Conservation (phyloP, 2,113 vertebrate genomes). For the Dromas ardeola region DNA sequence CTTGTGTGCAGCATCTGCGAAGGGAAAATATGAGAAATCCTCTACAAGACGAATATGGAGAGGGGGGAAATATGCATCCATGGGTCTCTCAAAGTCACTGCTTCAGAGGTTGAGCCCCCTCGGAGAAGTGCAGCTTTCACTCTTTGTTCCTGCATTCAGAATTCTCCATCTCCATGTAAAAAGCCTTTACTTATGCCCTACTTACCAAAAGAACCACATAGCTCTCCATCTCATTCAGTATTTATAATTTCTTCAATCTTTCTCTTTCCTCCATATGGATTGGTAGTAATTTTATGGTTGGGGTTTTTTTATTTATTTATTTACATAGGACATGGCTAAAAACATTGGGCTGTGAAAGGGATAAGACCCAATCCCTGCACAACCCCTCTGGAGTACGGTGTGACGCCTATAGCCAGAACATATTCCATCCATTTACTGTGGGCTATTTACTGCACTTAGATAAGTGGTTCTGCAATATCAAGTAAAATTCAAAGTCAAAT, state of each 20-base stretch:
- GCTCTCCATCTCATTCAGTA: background rate
- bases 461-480: background rate
- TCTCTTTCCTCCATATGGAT: background rate
- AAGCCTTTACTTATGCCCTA: background rate
- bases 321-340: background rate
- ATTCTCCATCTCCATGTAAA: background rate
- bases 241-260: background rate
- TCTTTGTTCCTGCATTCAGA: background rate
- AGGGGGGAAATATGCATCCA: background rate
- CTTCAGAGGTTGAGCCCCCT: fast-evolving
- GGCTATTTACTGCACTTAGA: background rate
- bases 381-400: background rate
- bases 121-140: background rate
- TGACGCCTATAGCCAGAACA: background rate
- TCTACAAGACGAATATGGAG: background rate
- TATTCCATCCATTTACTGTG: background rate
- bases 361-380: background rate
- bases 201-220: background rate
- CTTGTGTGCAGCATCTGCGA: background rate
- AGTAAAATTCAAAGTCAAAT: background rate
- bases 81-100: background rate
- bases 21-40: background rate
- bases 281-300: background rate
- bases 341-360: background rate
- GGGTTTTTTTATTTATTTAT: background rate